Percentiles rank a stretch among this genome's conserved stretches.
These are phyloP conservation scores for Drosophila picticornis DNA, from an alignment of 2,888 invertebrate genomes.

Conservation along the genomic window DNA sequence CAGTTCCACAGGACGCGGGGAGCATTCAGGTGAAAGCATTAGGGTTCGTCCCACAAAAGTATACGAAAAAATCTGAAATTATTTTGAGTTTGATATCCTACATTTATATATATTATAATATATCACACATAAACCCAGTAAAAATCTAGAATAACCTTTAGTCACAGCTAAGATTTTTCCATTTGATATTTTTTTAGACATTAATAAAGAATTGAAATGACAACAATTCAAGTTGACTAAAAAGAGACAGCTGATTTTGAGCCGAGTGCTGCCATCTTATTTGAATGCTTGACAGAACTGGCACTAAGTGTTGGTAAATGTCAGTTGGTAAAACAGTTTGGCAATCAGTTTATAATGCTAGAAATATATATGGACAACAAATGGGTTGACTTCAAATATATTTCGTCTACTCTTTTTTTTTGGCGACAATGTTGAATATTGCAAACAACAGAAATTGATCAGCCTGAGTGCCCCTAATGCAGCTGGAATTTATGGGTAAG, in stretches of 20 bases:
- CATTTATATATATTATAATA: background rate
- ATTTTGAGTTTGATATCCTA: background rate
- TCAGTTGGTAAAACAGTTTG: background rate
- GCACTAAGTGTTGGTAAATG: background rate
- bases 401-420: too few relatives aligned
- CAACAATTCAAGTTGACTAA: too few relatives aligned
- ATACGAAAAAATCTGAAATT: background rate
- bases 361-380: background rate
- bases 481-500: constrained; percentile 2
- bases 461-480: constrained; percentile 40
- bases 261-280: background rate
- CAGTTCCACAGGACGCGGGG: constrained; percentile 15
- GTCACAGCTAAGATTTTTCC: background rate
- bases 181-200: background rate
- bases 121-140: too few relatives aligned
- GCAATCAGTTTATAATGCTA: background rate
- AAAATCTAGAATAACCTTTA: background rate
- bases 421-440: too few relatives aligned
- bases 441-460: background rate
- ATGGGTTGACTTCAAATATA: too few relatives aligned
- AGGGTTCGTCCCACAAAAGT: constrained; percentile 35
- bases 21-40: constrained; percentile 33
- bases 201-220: background rate
- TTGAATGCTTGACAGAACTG: too few relatives aligned
- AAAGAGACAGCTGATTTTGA: background rate